These are phyloP conservation scores for Pseudomyrmex pallidus DNA, from an alignment of 1,140 invertebrate genomes.

Conservation along the genomic window DNA sequence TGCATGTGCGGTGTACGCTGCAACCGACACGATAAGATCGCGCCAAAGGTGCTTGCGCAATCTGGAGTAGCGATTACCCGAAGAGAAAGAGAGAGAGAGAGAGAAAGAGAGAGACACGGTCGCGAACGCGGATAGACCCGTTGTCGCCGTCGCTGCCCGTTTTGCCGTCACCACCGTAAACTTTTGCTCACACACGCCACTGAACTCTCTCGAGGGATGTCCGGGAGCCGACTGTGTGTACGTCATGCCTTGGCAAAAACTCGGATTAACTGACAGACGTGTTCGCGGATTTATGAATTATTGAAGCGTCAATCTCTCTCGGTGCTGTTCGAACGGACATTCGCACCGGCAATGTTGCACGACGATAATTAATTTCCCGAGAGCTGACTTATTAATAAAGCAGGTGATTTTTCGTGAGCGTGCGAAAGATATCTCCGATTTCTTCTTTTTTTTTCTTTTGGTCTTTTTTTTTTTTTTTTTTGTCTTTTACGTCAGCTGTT, in stretches of 20 bases:
- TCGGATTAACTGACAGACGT: no score
- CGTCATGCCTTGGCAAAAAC: no score
- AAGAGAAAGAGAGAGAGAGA: not conserved
- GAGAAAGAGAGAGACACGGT: conserved; percentile 47
- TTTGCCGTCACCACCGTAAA: conserved; percentile 1
- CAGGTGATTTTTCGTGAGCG: conserved; percentile 38
- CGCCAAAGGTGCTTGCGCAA: conserved; percentile 70
- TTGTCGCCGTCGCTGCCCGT: conserved; percentile 43
- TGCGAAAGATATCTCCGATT: conserved; percentile 36
- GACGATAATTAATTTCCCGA: conserved; percentile 17
- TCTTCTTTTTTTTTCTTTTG: conserved; percentile 16
- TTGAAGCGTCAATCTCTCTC: conserved; percentile 15
- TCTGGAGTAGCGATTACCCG: conserved; percentile 70
- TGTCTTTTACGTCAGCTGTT: conserved; percentile 23
- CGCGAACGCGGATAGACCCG: conserved; percentile 61
- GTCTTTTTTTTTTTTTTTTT: not conserved
- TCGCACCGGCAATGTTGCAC: not conserved
- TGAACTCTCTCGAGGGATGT: not conserved
- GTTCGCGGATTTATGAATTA: conserved; percentile 33
- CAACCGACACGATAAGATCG: conserved; percentile 69
- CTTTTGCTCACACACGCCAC: conserved; percentile 14
- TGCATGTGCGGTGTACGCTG: conserved; percentile 46
- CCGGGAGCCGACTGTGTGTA: no score
- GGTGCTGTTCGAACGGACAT: not conserved
- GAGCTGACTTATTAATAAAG: conserved; percentile 17